Evolutionary conservation across 2,797 vertebrate genomes (phyloP), one percentile per base, ranked within the genome.

Genomic region (Spea hammondii): DNA sequence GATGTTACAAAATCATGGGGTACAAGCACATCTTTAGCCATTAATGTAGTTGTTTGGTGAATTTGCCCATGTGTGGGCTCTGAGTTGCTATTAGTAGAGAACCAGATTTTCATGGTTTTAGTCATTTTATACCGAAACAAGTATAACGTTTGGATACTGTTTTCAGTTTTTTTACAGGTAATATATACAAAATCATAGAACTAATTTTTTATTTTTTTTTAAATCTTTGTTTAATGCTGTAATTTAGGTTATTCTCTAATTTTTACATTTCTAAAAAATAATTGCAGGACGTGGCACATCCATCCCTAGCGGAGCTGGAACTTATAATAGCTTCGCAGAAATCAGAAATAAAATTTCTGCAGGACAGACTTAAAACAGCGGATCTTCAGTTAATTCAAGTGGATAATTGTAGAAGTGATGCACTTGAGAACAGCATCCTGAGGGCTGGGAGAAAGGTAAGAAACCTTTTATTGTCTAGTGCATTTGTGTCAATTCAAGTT

Each of bases 261-360:
- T 74, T 62, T 67, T 32, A 32, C 32, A 10, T 72, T 71, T 81
- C 73, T 77, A 77, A 32, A 32, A 32, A 32, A 72, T 81, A 77
- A 68, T 65, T 67, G 53, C 54, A 81, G 79, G 79, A 77, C 62
- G 47, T 68, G 48, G 79, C 77, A 62, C 84, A 70, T 17, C 80
- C 84, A 82, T 86, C 85, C 57, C 82, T 85, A 67, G 84, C 65
- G 14, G 86, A 88, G 17, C 76, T 91, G 55, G 86, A 90, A 83
- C 80, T 72, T 79, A 77, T 85, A 70, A 83, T 86, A 84, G 79
- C 84, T 17, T 84, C 87, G 74, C 88, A 91, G 82, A 88, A 89
- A 78, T 88, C 85, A 74, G 90, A 93, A 88, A 88, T 90, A 1
- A 70, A 89, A 13, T 82, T 86, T 91, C 88, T 92, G 79, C 84